A percentile compares a stretch with the other conserved stretches of the same genome.
Conservation (phyloP, 2,797 vertebrate species). For the Hafferia zeledoni region DNA sequence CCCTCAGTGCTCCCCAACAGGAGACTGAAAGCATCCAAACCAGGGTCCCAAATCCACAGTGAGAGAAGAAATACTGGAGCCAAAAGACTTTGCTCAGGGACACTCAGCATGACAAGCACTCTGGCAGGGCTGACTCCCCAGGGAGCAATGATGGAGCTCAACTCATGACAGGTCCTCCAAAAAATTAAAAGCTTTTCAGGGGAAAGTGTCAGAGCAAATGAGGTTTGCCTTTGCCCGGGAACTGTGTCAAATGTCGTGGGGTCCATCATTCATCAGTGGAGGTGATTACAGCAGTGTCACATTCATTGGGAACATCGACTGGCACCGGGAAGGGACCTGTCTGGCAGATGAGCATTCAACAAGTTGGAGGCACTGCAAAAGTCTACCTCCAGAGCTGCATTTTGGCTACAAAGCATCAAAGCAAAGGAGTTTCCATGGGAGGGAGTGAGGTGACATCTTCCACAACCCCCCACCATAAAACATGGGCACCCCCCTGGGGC, state of each 20-base stretch:
- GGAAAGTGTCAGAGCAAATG: background rate
- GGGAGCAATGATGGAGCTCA: background rate
- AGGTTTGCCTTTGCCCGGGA: background rate
- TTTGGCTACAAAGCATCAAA: conserved; percentile 38
- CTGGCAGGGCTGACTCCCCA: background rate
- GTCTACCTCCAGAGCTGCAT: background rate
- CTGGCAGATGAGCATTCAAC: background rate
- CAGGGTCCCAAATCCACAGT: background rate
- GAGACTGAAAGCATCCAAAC: background rate
- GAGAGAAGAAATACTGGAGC: background rate
- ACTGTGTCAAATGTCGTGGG: background rate
- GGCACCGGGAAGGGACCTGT: background rate
- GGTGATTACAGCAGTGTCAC: background rate
- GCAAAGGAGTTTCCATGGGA: background rate
- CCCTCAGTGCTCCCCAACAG: background rate
- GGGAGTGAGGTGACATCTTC: background rate
- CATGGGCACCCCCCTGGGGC: background rate
- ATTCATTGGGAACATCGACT: background rate
- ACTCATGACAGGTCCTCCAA: background rate
- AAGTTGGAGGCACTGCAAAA: background rate
- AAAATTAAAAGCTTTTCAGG: conserved; percentile 30
- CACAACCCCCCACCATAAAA: background rate
- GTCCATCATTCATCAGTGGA: background rate
- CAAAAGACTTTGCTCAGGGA: background rate
- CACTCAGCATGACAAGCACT: background rate